Evolutionary conservation across 2,888 invertebrate genomes (phyloP).

Genomic region (Chrysolina oricalcia): DNA sequence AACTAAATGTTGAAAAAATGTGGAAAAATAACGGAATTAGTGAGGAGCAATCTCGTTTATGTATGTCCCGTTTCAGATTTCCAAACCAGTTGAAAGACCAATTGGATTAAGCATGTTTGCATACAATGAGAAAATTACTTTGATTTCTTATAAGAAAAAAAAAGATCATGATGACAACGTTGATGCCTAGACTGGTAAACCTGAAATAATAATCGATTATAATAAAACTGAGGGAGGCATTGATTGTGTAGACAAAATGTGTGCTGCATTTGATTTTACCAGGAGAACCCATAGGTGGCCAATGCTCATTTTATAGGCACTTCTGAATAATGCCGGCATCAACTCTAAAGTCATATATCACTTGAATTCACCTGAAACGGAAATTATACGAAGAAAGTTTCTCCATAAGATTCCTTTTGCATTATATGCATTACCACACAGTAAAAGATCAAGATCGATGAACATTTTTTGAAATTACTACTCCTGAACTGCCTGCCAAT

Average conservation of each 20-base stretch:
- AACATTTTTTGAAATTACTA: no score
- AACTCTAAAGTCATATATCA: no score
- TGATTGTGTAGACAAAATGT: background rate
- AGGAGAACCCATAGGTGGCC: background rate
- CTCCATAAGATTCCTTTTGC: background rate
- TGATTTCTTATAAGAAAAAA: no score
- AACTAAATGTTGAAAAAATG: conserved; percentile 40
- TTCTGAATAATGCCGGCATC: background rate
- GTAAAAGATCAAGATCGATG: background rate
- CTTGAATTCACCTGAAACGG: background rate
- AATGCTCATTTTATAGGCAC: background rate
- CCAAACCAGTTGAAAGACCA: background rate
- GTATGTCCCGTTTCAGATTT: background rate
- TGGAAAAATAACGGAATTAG: conserved; percentile 31
- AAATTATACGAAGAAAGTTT: background rate
- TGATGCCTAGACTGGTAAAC: background rate
- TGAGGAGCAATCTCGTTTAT: background rate
- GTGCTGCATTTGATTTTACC: background rate
- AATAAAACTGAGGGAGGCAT: background rate
- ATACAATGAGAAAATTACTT: no score
- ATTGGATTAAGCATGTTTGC: background rate
- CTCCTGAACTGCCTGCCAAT: no score
- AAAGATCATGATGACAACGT: background rate
- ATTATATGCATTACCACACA: background rate
- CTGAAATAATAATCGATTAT: background rate